These are phyloP conservation scores for Ephydatia muelleri DNA, from an alignment of 37 sponge, comb jelly and placozoan species.

Conservation along the genomic window DNA sequence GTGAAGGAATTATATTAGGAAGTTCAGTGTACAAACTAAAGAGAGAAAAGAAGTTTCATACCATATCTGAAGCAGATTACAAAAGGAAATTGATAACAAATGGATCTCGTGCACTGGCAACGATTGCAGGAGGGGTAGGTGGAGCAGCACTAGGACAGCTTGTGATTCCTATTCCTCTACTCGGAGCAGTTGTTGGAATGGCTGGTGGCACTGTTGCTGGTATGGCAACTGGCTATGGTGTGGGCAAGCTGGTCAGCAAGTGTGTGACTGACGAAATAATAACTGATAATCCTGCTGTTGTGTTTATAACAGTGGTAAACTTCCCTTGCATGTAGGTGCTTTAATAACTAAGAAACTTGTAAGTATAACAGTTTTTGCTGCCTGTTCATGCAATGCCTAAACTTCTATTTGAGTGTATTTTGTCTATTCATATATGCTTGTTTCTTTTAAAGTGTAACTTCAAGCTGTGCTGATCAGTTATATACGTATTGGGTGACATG, in stretches of 20 bases:
- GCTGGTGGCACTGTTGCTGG: slow-evolving; percentile 13
- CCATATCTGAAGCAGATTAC: slow-evolving; percentile 22
- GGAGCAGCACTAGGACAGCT: slow-evolving; percentile 40
- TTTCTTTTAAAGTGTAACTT: too few species aligned
- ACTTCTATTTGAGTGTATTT: too few species aligned
- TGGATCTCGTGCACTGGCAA: slow-evolving; percentile 1
- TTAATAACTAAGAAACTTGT: too few species aligned
- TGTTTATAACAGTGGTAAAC: background rate
- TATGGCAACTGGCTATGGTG: slow-evolving; percentile 6
- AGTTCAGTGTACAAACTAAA: slow-evolving; percentile 27
- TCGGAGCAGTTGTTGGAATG: slow-evolving; percentile 47
- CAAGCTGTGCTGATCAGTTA: too few species aligned
- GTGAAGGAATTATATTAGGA: slow-evolving; percentile 21
- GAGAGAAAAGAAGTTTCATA: slow-evolving; percentile 35
- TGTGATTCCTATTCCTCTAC: slow-evolving; percentile 27
- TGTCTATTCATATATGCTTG: too few species aligned
- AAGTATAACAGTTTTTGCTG: too few species aligned
- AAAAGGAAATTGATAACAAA: background rate
- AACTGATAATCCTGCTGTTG: background rate
- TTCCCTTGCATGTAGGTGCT: too few species aligned
- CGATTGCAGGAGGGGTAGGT: slow-evolving; percentile 15
- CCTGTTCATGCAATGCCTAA: too few species aligned
- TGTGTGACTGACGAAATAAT: background rate
- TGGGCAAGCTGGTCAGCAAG: slow-evolving; percentile 37
- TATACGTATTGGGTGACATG: too few species aligned